phyloP scores from a whole-genome alignment of 1,140 invertebrate species.

The Ridgeia piscesae region DNA sequence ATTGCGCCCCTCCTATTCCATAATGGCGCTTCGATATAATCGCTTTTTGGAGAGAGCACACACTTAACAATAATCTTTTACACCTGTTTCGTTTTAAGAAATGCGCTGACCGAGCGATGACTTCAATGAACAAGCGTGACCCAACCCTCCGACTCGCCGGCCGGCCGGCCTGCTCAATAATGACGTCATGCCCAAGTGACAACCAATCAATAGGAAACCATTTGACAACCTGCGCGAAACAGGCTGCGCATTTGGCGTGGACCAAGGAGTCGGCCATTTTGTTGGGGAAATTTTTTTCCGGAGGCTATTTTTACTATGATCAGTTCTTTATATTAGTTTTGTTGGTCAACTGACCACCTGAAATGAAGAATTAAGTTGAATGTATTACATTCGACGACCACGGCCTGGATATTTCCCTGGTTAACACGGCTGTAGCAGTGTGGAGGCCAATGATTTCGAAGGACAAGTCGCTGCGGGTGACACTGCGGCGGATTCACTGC shows the following conservation, averaged over 20 bases:
- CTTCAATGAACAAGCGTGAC: not conserved
- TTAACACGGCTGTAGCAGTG: not conserved
- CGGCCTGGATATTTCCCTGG: not conserved
- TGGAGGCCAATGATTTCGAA: constrained; percentile 7
- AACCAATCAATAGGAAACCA: constrained; percentile 5
- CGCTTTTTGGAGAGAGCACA: not conserved
- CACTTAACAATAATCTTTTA: not conserved
- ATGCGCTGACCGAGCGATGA: not conserved
- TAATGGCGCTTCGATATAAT: not conserved
- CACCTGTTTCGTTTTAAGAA: not conserved
- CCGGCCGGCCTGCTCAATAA: not conserved
- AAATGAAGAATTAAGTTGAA: constrained; percentile 10
- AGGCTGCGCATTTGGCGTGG: constrained; percentile 15
- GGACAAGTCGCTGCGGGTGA: constrained; percentile 1
- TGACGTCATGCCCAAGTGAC: not conserved
- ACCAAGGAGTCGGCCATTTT: constrained; percentile 20
- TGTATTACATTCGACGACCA: not conserved
- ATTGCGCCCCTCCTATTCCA: no score
- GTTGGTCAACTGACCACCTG: not conserved
- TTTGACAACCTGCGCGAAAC: constrained; percentile 18
- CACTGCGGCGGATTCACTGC: not conserved
- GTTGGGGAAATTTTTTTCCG: not conserved
- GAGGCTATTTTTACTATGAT: constrained; percentile 13
- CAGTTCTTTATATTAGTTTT: constrained; percentile 4
- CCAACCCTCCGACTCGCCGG: not conserved